Conservation (phyloP, 53 echinoderm and acorn worm species). For the Paracentrotus lividus region DNA sequence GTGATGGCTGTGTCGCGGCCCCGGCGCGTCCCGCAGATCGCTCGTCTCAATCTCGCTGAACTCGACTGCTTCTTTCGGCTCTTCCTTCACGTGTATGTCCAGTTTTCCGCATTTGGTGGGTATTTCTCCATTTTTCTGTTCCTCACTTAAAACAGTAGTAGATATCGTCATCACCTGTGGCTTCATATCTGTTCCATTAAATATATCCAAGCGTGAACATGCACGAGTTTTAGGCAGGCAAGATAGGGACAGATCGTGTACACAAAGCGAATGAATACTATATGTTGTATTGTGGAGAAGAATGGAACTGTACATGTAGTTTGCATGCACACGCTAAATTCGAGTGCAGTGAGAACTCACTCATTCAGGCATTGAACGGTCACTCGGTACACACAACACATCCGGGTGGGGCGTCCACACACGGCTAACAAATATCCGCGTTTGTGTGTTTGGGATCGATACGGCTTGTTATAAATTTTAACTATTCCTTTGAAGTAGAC, state of each 20-base stretch:
- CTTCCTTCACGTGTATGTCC: constrained; percentile 15
- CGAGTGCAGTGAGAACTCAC: neutral
- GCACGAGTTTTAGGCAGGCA: neutral
- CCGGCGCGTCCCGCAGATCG: neutral
- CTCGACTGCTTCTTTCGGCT: neutral
- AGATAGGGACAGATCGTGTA: neutral
- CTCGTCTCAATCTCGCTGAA: neutral
- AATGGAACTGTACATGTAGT: too few species aligned
- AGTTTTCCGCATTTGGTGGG: neutral
- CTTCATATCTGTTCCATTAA: constrained; percentile 24
- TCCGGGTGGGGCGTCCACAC: constrained; percentile 19
- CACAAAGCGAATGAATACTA: neutral
- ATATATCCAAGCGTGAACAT: neutral
- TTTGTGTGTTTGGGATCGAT: neutral
- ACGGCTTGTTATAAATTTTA: neutral
- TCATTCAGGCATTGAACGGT: neutral
- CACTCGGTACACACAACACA: constrained; percentile 24
- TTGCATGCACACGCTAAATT: too few species aligned
- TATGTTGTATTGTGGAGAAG: too few species aligned
- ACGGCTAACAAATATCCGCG: neutral
- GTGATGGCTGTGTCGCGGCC: constrained; percentile 32
- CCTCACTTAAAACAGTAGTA: neutral
- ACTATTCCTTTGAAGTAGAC: neutral
- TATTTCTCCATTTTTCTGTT: constrained; percentile 6
- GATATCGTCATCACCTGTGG: neutral